Base-by-base conservation (phyloP, 2,113 vertebrate genomes). In the Oreochromis niloticus region DNA sequence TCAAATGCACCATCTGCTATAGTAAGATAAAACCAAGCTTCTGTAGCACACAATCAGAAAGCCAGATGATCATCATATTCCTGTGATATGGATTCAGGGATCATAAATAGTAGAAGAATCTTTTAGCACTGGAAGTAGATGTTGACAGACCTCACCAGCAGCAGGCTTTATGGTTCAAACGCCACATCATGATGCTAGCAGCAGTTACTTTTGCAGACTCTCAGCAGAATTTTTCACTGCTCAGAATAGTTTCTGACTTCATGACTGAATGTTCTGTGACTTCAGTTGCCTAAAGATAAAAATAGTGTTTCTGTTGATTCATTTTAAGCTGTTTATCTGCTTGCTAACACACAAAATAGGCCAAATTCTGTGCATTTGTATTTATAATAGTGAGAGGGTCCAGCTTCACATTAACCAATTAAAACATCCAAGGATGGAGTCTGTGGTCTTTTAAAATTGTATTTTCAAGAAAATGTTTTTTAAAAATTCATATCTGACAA, bases 381-480 rank as follows among this genome's bases (percentile, higher is more conserved):
- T 78, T 11, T 11, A 50, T 4, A 78, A 7, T 48, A 75, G 24
- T 48, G 6, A 75, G 17, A 32, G 8, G 3, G 46, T 30, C 6
- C 43, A 75, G 71, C 41, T 12, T 32, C 2, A 2, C 1, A 32
- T 32, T 32, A 75, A 78, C 43, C 9, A 78, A 32, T 50, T 50
- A 1, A 50, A 19, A 50, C 24, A 32, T 75, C 41, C 36, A 71
- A 71, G 19, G 63, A 24, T 14, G 12, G 7, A 73, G 11, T 27
- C 43, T 78, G 24, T 19, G 27, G 0, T 0, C 6, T 11, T 66
- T 10, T 50, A 27, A 75, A 50, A 30, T 48, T 48, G 9, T 5
- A 0, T 73, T 46, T 73, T 73, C 9, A 46, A 1, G 22, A 73
- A 0, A 46, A 27, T 27, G 13, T 10, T 32, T 10, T 32, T 59